A percentile compares a stretch with the other conserved stretches of the same genome.
These are phyloP conservation scores for Meteorus cinctellus DNA, from an alignment of 2,888 invertebrate species.

Conservation along the genomic window DNA sequence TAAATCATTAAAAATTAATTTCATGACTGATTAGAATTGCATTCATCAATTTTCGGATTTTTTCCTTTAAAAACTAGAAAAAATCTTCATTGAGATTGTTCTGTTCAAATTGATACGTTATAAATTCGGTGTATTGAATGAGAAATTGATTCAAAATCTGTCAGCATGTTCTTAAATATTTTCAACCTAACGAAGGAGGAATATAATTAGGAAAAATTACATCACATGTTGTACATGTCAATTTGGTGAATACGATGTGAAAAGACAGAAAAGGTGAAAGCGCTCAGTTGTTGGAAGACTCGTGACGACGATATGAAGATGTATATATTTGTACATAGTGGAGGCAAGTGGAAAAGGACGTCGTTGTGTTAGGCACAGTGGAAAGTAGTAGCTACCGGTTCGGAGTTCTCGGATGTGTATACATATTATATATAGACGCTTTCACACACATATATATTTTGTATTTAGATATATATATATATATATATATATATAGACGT, in stretches of 20 bases:
- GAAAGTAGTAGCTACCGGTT: constrained; percentile 49
- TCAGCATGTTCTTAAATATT: not conserved
- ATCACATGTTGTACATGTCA: not conserved
- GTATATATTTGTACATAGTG: constrained; percentile 29
- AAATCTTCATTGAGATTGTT: too few relatives aligned
- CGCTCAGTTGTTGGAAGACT: constrained; percentile 35
- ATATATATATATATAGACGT: constrained; percentile 41
- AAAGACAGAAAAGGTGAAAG: constrained; percentile 22
- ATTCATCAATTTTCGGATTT: too few relatives aligned
- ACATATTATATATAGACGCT: not conserved
- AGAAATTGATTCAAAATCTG: not conserved
- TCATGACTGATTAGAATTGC: too few relatives aligned
- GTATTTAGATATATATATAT: constrained; percentile 47
- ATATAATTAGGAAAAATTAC: not conserved
- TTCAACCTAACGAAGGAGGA: not conserved
- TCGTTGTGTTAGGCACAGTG: constrained; percentile 33
- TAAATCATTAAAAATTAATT: too few relatives aligned
- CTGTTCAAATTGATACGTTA: not conserved
- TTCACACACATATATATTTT: not conserved
- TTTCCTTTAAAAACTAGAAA: too few relatives aligned
- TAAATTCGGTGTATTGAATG: not conserved
- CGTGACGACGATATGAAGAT: constrained; percentile 30
- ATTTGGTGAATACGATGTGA: not conserved
- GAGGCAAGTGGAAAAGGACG: constrained; percentile 26
- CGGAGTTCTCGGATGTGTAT: constrained; percentile 46